phyloP scores from a whole-genome alignment of 2,113 vertebrate genomes.

The Ptychochromis oligacanthus region DNA sequence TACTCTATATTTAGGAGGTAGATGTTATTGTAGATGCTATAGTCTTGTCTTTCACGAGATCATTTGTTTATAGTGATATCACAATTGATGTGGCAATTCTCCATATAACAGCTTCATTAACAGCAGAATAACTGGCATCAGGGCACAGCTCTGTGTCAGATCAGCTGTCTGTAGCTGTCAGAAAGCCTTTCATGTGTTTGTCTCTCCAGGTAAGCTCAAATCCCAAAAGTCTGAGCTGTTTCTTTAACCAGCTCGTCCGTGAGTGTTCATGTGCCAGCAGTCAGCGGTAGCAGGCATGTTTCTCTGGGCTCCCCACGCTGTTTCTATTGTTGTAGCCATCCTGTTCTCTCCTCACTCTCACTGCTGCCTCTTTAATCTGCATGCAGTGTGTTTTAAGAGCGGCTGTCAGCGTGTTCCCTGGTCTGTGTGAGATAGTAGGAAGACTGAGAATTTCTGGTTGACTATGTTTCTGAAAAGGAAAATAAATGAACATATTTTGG shows the following conservation, averaged over 20 bases:
- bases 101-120: background rate
- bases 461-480: background rate
- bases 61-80: conserved; percentile 8
- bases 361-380: conserved; percentile 49
- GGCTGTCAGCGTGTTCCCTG: background rate
- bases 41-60: background rate
- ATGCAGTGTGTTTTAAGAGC: conserved; percentile 32
- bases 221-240: conserved; percentile 21
- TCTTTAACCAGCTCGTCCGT: conserved; percentile 34
- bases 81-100: background rate
- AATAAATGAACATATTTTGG: background rate
- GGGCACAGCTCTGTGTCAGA: background rate
- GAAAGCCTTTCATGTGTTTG: background rate
- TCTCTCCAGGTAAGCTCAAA: conserved; percentile 23
- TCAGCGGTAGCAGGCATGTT: conserved; percentile 51
- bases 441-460: background rate
- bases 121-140: background rate
- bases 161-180: background rate
- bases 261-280: conserved; percentile 53
- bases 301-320: conserved; percentile 60
- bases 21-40: background rate
- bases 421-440: background rate
- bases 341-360: conserved; percentile 44
- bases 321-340: conserved; percentile 69
- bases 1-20: background rate